Evolutionary conservation across 2,113 vertebrate species (phyloP).

Genomic region (Anthoscopus minutus): DNA sequence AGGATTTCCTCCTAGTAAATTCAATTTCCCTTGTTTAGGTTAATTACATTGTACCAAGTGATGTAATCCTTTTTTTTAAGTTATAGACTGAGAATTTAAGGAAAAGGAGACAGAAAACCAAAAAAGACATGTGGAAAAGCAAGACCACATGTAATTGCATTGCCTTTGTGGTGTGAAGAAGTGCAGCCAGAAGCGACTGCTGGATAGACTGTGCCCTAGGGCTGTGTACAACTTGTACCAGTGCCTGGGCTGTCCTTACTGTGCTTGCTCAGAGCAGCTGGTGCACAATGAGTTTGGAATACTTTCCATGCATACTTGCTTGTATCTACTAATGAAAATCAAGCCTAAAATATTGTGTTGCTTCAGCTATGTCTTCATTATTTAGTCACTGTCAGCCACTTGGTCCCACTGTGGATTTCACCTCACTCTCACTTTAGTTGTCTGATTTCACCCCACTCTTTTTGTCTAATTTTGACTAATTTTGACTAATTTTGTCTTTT

Average conservation of each 20-base stretch:
- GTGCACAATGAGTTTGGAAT: not conserved
- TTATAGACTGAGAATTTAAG: not conserved
- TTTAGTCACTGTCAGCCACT: not conserved
- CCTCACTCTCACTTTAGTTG: not conserved
- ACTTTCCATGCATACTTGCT: not conserved
- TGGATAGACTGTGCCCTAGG: not conserved
- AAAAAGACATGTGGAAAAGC: not conserved
- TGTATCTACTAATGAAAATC: not conserved
- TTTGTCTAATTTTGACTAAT: no score
- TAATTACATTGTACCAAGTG: not conserved
- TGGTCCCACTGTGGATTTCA: not conserved
- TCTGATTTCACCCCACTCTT: no score
- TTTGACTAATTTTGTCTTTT: not conserved
- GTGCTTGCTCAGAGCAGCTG: not conserved
- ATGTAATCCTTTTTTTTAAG: not conserved
- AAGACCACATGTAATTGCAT: not conserved
- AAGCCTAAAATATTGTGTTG: not conserved
- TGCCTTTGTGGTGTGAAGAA: not conserved
- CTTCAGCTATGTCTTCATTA: not conserved
- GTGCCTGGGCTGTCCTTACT: not conserved
- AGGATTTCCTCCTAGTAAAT: conserved; percentile 40
- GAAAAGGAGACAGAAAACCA: not conserved
- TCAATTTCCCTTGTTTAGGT: not conserved
- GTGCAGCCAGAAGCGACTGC: not conserved
- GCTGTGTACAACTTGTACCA: not conserved